Evolutionary conservation across 2,113 vertebrate genomes (phyloP).

Genomic region (Scolopax mira): DNA sequence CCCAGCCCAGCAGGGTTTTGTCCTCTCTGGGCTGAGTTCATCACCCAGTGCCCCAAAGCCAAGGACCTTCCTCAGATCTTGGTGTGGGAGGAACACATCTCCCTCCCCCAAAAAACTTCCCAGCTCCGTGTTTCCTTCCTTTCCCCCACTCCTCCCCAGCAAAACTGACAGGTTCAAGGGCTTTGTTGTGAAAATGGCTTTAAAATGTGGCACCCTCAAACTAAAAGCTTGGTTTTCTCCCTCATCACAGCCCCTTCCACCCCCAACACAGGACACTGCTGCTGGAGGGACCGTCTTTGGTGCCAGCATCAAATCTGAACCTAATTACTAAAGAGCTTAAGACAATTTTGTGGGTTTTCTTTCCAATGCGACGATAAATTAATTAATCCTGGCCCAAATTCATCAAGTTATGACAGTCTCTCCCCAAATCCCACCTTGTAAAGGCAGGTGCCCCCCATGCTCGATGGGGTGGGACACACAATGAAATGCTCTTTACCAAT

Average conservation of each 20-base stretch:
- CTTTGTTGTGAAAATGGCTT: rapidly evolving
- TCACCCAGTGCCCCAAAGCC: not conserved
- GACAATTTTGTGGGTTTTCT: not conserved
- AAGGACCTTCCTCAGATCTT: rapidly evolving
- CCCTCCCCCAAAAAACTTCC: not conserved
- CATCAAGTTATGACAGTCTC: not conserved
- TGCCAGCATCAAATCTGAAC: not conserved
- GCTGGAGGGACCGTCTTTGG: not conserved
- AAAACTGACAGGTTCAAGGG: not conserved
- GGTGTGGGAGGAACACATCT: not conserved
- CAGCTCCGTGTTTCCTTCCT: not conserved
- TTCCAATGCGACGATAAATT: not conserved
- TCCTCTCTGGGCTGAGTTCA: not conserved
- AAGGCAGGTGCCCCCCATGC: not conserved
- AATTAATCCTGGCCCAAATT: not conserved
- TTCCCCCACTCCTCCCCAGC: not conserved
- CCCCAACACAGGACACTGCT: not conserved
- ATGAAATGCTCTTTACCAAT: not conserved
- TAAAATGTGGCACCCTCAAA: not conserved
- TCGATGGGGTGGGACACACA: rapidly evolving
- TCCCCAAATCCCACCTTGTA: not conserved
- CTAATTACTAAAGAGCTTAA: not conserved
- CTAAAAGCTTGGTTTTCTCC: not conserved
- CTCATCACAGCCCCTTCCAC: not conserved
- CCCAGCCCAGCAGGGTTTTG: not conserved